A percentile compares a stretch with the other conserved stretches of the same genome.
These are phyloP conservation scores for Eudorcas thomsonii DNA, from an alignment of 2,113 vertebrate species.

Conservation along the genomic window DNA sequence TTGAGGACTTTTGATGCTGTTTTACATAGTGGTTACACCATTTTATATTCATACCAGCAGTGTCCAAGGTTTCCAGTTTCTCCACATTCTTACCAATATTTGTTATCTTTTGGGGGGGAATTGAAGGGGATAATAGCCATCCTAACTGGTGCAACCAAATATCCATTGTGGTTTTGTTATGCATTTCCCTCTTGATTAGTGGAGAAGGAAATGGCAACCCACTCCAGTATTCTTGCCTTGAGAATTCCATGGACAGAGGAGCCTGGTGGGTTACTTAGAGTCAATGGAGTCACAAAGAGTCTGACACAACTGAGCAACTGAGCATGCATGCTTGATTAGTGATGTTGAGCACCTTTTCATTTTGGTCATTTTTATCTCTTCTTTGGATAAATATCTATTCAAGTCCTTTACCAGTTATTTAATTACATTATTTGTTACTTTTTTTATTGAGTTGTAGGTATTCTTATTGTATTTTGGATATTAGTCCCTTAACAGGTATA, in stretches of 20 bases:
- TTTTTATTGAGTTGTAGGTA: not conserved
- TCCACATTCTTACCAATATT: not conserved
- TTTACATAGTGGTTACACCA: not conserved
- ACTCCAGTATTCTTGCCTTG: not conserved
- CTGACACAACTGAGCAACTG: not conserved
- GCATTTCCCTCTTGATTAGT: not conserved
- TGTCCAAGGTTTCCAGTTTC: not conserved
- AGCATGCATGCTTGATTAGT: not conserved
- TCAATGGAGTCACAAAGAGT: not conserved
- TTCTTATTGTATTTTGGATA: not conserved
- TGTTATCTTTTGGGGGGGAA: not conserved
- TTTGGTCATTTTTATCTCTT: not conserved
- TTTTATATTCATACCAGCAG: not conserved
- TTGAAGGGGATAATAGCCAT: not conserved
- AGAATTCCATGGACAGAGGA: not conserved
- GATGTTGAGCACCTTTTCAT: not conserved
- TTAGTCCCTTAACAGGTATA: not conserved
- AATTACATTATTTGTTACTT: not conserved
- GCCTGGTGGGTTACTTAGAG: not conserved
- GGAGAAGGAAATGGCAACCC: not conserved
- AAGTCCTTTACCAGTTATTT: not conserved
- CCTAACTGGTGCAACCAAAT: not conserved
- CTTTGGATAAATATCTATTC: not conserved
- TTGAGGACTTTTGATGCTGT: not conserved
- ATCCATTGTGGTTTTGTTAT: not conserved